Evolutionary conservation across 2,113 vertebrate species (phyloP).

Genomic region (Numenius arquata): DNA sequence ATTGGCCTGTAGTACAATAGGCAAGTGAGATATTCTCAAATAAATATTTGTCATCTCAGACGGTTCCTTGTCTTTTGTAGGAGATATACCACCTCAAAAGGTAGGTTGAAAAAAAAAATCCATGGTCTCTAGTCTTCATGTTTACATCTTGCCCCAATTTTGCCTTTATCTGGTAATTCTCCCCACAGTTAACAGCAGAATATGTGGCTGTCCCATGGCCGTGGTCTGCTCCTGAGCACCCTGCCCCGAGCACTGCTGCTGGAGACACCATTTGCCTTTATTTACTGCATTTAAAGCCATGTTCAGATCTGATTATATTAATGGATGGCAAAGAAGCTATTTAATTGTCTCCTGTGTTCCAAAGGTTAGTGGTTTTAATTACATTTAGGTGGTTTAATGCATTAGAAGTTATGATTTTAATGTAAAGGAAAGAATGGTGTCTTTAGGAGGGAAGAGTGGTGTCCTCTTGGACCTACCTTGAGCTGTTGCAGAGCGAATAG

Average conservation of each 20-base stretch:
- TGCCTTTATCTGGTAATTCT: not conserved
- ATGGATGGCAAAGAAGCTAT: not conserved
- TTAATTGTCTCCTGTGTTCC: not conserved
- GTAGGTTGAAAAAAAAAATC: not conserved
- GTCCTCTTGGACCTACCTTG: not conserved
- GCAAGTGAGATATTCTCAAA: not conserved
- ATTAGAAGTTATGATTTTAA: not conserved
- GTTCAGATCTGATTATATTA: not conserved
- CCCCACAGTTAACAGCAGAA: not conserved
- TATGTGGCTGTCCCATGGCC: fast-evolving
- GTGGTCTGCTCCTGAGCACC: not conserved
- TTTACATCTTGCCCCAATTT: not conserved
- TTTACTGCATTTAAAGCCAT: not conserved
- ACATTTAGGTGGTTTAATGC: not conserved
- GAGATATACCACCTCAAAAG: fast-evolving
- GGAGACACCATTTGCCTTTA: not conserved
- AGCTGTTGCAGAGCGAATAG: not conserved
- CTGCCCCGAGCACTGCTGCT: not conserved
- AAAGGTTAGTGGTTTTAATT: not conserved
- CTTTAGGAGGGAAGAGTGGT: not conserved
- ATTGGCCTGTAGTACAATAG: not conserved
- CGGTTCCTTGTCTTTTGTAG: no score
- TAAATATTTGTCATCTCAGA: not conserved
- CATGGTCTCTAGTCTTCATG: not conserved
- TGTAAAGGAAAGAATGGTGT: not conserved